phyloP scores from a whole-genome alignment of 2,113 vertebrate species.

The Corythoichthys haematopterus region DNA sequence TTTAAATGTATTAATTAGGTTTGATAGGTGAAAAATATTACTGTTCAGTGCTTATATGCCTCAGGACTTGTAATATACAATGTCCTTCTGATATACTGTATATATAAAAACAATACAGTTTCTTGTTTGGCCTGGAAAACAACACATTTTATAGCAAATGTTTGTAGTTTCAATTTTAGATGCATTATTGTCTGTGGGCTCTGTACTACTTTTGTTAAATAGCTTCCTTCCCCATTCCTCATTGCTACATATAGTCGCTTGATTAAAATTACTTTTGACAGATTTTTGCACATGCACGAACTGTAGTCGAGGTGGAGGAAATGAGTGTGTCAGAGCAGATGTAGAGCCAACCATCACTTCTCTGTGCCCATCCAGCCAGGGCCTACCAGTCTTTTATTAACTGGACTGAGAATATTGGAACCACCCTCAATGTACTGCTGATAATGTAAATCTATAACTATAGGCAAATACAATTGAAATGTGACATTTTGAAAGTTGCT shows the following conservation, averaged over 20 bases:
- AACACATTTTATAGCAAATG: background rate
- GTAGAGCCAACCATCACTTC: slow-evolving; percentile 20
- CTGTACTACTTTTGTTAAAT: slow-evolving; percentile 15
- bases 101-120: background rate
- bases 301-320: slow-evolving; percentile 31
- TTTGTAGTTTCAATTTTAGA: slow-evolving; percentile 21
- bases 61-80: too few species aligned
- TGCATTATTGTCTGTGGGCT: slow-evolving; percentile 28
- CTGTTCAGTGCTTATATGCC: background rate
- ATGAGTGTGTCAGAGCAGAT: slow-evolving; percentile 42
- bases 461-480: background rate
- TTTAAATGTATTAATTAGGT: background rate
- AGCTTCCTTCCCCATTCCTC: slow-evolving; percentile 21
- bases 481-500: background rate
- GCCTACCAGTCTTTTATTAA: slow-evolving; percentile 28
- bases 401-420: slow-evolving; percentile 45
- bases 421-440: slow-evolving; percentile 34
- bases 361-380: slow-evolving; percentile 8
- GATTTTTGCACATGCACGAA: slow-evolving; percentile 29
- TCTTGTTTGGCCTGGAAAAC: slow-evolving; percentile 1
- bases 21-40: background rate
- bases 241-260: slow-evolving; percentile 41
- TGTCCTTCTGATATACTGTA: background rate
- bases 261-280: slow-evolving; percentile 46
- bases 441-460: slow-evolving; percentile 28